Base-by-base conservation (phyloP, 1,140 invertebrate species). In the Samia ricini region DNA sequence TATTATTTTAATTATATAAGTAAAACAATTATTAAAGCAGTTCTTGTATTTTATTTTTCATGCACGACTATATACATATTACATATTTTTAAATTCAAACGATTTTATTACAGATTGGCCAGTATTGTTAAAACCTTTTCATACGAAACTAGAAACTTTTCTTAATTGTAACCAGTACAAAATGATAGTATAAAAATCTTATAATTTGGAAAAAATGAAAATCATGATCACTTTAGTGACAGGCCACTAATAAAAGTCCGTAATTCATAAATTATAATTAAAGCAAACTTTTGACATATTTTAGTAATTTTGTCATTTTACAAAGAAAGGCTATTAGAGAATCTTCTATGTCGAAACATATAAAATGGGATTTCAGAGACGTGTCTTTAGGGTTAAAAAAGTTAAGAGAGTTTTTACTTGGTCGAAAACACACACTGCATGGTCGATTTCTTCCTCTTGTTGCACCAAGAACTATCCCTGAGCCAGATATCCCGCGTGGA, bases 351-450 rank as follows among this genome's bases (percentile, higher is more conserved):
- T 61, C 68, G 0, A 71, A 69, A 29, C 36, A 12, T 55, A 42
- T n/a, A n/a, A 69, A 68, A 58, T 71, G 60, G 62, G 57, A 63
- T 61, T 79, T 67, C 18, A 68, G 83, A 62, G 85, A 89, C 60
- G 72, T 89, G 10, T 81, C 77, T 3, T 22, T 23, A 19, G 60
- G 68, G 4, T 49, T 89, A 20, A 63, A 80, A 60, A 80, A 62
- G 26, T 15, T 89, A 2, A 70, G 86, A 36, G 60, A 84, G 4
- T 76, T 89, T 69, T 66, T 89, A 26, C 63, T 89, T 21, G 86
- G 86, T 5, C 73, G 83, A 58, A 76, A 79, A 57, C 77, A 86
- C 52, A 71, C 42, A n/a, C 56, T 80, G 4, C 85, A 86, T 21
- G 63, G 63, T 22, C 68, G 86, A 5, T 89, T 85, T 72, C 71